Conservation (phyloP, 2,113 vertebrate species). For the Nannobrachium achirus region DNA sequence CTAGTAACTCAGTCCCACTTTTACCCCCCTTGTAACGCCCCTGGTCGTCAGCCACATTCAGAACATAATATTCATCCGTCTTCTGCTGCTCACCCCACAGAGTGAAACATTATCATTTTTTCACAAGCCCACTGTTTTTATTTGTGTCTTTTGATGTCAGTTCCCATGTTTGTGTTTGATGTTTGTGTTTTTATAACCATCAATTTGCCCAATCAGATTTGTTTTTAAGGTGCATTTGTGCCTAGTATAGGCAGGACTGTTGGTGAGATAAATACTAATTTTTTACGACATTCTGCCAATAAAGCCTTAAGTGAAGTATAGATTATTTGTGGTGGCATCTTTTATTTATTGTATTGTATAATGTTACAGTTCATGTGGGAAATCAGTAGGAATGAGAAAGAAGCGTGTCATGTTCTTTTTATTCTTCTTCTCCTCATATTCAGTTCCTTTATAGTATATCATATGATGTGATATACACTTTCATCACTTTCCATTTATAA, state of each 20-base stretch:
- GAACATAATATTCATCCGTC: conserved; percentile 6
- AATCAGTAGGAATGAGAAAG: no score
- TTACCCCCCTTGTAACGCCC: no score
- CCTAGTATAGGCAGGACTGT: conserved; percentile 18
- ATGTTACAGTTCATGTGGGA: no score
- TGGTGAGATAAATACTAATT: conserved; percentile 49
- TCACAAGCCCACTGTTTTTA: conserved; percentile 10
- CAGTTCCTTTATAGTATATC: not conserved
- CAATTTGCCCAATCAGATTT: conserved; percentile 10
- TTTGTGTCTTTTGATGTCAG: conserved; percentile 24
- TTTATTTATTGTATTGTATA: not conserved
- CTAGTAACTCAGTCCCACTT: no score
- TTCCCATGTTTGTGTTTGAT: conserved; percentile 25
- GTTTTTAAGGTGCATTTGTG: conserved; percentile 21
- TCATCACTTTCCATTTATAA: not conserved
- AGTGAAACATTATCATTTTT: conserved; percentile 1
- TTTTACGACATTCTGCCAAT: conserved; percentile 59
- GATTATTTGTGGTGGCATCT: not conserved
- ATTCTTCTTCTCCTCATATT: no score
- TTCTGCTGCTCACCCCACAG: not conserved
- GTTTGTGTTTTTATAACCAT: not conserved
- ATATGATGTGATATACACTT: not conserved
- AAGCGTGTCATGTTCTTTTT: no score
- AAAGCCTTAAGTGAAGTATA: conserved; percentile 51
- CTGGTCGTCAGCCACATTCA: not conserved